A percentile compares a stretch with the other conserved stretches of the same genome.
Evolutionary conservation across 2,797 vertebrate species (phyloP).

Genomic region (Microctenopoma lineatum): DNA sequence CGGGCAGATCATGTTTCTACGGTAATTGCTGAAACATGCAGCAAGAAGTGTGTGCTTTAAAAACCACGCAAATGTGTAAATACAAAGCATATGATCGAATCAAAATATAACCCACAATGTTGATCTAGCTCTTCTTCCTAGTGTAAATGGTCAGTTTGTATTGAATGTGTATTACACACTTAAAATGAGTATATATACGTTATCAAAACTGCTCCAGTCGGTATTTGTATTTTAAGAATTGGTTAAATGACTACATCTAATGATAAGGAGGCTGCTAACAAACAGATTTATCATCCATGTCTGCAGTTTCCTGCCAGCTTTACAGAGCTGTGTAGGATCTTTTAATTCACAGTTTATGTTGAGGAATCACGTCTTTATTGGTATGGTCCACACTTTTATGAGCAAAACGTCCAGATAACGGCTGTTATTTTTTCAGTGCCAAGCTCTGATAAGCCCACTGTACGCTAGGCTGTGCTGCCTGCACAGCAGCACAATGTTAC

Average conservation of each 20-base stretch:
- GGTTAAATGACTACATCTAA: no score
- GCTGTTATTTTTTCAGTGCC: background rate
- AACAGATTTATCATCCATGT: no score
- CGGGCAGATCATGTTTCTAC: conserved; percentile 51
- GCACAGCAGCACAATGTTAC: background rate
- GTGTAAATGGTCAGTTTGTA: no score
- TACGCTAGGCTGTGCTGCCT: background rate
- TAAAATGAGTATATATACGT: no score
- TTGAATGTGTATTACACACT: no score
- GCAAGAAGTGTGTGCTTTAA: conserved; percentile 24
- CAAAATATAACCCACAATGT: background rate
- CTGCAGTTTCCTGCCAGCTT: no score
- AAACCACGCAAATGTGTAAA: conserved; percentile 38
- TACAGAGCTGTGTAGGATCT: background rate
- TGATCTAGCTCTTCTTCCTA: no score
- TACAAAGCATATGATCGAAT: background rate
- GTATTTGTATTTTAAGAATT: no score
- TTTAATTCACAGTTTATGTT: background rate
- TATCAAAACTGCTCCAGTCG: background rate
- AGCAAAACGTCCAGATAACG: background rate
- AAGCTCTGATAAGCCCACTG: background rate
- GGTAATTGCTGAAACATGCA: conserved; percentile 53
- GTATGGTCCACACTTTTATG: background rate
- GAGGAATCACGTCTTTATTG: background rate
- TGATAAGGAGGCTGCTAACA: background rate